Conservation (phyloP, 2,888 invertebrate species). For the Salticus scenicus region DNA sequence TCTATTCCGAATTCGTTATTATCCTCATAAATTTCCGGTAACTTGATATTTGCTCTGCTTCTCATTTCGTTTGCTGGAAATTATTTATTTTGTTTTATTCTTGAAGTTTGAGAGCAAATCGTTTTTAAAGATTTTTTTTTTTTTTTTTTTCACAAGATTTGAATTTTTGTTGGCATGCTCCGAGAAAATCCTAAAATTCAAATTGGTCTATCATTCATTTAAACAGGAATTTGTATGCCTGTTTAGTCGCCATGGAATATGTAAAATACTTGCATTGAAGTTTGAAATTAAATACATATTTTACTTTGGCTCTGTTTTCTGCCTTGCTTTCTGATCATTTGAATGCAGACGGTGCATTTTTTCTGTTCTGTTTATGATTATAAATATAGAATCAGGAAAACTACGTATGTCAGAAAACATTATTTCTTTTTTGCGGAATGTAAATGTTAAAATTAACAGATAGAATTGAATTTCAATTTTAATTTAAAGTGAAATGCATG, state of each 20-base stretch:
- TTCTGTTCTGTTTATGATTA: too few species aligned
- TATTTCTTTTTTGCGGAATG: too few species aligned
- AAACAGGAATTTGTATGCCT: neutral
- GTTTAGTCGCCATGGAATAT: neutral
- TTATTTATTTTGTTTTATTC: conserved; percentile 11
- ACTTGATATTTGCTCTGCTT: conserved; percentile 61
- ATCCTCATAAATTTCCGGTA: conserved; percentile 61
- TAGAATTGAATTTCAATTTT: too few species aligned
- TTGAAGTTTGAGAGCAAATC: neutral
- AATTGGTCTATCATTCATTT: neutral
- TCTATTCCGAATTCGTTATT: conserved; percentile 60
- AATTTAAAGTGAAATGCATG: too few species aligned
- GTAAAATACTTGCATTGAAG: neutral
- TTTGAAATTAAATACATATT: conserved; percentile 3
- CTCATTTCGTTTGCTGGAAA: conserved; percentile 24
- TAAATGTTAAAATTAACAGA: too few species aligned
- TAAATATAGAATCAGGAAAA: too few species aligned
- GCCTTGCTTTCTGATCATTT: neutral
- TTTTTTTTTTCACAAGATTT: neutral
- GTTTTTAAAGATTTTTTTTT: conserved; percentile 10
- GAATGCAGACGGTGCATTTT: too few species aligned
- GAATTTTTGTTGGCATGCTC: neutral
- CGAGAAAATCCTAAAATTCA: neutral
- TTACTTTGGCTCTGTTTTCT: neutral
- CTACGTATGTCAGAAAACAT: too few species aligned